Evolutionary conservation across 2,113 vertebrate species (phyloP), one percentile per base, ranked within the genome.

Genomic region (Emberiza fucata): DNA sequence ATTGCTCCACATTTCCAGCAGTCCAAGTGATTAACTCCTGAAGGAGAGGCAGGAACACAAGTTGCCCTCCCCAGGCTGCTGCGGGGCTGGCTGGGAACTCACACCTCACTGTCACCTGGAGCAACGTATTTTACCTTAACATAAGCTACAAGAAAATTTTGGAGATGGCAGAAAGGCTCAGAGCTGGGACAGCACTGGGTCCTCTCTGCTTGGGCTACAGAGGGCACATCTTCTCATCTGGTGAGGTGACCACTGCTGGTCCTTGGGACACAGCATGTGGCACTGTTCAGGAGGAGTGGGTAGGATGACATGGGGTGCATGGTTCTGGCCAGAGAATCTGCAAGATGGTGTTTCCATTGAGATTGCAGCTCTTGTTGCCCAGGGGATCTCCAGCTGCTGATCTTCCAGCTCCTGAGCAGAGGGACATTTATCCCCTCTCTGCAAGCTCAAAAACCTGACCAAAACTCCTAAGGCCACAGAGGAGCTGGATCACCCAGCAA

Each of bases 141-240:
- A 12, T 11, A 88, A 91, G 23, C 17, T 80, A 35, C 25, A 60
- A 56, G 44, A 85, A 81, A 76, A 7, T 61, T 70, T 5, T 28
- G 6, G n/a, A 25, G 25, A 28, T 27, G 19, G 28, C 45, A 75
- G 45, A 78, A 60, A n/a, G 19, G 10, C 42, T 65, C 1, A 0
- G 37, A 45, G 33, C 20, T 47, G 44, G 10, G 21, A 20, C 33
- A 65, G 48, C 12, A 11, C 3, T 40, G 19, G 7, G 15, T 78
- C 19, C 40, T 17, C 17, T 11, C 8, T 19, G 35, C 94, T 95
- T 92, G 61, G 95, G 92, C 95, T 98, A 97, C 97, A 84, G 63
- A 75, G 81, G 95, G 97, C 95, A 96, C 97, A 97, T 97, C 98
- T 98, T 98, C 98, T 98, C 79, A 23, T 97, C 82, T 97, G 94